Evolutionary conservation across 2,888 invertebrate species (phyloP).

Genomic region (Blomia tropicalis): DNA sequence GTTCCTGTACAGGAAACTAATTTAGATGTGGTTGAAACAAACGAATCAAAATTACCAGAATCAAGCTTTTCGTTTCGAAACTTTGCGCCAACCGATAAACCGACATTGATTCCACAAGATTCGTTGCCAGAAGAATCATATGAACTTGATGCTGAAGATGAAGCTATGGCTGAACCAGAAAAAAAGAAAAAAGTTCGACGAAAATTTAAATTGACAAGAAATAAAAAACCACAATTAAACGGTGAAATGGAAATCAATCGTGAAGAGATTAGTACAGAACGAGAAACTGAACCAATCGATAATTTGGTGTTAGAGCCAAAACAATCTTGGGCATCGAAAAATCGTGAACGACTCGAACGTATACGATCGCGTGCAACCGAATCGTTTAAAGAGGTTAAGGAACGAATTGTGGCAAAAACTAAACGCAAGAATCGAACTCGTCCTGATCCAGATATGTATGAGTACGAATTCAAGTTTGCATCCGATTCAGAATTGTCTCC

Average conservation of each 20-base stretch:
- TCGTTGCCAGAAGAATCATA: neutral
- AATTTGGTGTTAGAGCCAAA: neutral
- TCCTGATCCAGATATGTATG: neutral
- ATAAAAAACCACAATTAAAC: neutral
- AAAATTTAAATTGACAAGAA: neutral
- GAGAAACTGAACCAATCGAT: neutral
- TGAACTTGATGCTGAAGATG: neutral
- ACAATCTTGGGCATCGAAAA: neutral
- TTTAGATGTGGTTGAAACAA: neutral
- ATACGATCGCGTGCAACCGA: slow-evolving; percentile 1
- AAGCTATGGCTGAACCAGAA: neutral
- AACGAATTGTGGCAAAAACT: neutral
- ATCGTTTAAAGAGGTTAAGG: slow-evolving; percentile 6
- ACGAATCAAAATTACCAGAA: neutral
- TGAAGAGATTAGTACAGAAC: neutral
- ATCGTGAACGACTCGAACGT: neutral
- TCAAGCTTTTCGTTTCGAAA: neutral
- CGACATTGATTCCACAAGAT: neutral
- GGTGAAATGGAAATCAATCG: neutral
- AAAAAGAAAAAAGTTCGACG: slow-evolving; percentile 5
- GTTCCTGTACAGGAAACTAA: neutral
- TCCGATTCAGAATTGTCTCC: slow-evolving; percentile 15
- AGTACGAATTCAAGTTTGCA: slow-evolving; percentile 7
- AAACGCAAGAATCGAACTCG: neutral
- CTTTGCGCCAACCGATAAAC: neutral